Evolutionary conservation across 2,888 invertebrate species (phyloP).

Genomic region (Alloscopus bannaensis): DNA sequence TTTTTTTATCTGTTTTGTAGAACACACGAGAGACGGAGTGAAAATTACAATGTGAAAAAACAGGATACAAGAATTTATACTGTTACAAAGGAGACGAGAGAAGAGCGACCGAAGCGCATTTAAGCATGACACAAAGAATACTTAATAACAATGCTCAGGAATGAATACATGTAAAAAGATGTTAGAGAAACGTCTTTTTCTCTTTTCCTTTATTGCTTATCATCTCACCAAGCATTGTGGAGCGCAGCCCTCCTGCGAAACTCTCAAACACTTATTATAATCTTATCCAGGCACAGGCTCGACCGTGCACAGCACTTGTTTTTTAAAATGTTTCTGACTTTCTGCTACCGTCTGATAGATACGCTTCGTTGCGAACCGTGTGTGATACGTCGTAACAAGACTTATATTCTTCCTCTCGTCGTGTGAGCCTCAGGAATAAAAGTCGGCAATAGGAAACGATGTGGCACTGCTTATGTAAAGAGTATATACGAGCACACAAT

Average conservation of each 20-base stretch:
- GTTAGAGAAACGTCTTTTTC: not conserved
- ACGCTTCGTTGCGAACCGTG: slow-evolving; percentile 23
- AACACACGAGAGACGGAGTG: slow-evolving; percentile 9
- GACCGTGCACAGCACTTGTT: slow-evolving; percentile 19
- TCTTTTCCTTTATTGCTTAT: slow-evolving; percentile 23
- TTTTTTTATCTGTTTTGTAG: too few species aligned
- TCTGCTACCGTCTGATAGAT: slow-evolving; percentile 29
- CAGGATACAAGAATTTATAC: slow-evolving; percentile 12
- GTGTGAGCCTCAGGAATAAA: too few species aligned
- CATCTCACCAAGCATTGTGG: not conserved
- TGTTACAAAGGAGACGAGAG: not conserved
- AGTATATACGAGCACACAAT: not conserved
- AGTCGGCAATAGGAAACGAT: slow-evolving; percentile 29
- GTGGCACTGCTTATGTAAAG: slow-evolving; percentile 6
- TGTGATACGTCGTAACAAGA: slow-evolving; percentile 1
- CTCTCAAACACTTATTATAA: slow-evolving; percentile 15
- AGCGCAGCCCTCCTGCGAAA: slow-evolving; percentile 17
- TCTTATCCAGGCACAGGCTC: slow-evolving; percentile 4
- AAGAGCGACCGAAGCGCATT: slow-evolving; percentile 15
- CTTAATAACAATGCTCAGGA: slow-evolving; percentile 9
- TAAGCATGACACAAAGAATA: slow-evolving; percentile 30
- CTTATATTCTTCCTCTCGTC: not conserved
- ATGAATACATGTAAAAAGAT: not conserved
- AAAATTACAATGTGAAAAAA: slow-evolving; percentile 22
- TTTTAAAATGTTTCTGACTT: slow-evolving; percentile 2